Base-by-base conservation (phyloP, 2,113 vertebrate species). In the Sphyrna mokarran region DNA sequence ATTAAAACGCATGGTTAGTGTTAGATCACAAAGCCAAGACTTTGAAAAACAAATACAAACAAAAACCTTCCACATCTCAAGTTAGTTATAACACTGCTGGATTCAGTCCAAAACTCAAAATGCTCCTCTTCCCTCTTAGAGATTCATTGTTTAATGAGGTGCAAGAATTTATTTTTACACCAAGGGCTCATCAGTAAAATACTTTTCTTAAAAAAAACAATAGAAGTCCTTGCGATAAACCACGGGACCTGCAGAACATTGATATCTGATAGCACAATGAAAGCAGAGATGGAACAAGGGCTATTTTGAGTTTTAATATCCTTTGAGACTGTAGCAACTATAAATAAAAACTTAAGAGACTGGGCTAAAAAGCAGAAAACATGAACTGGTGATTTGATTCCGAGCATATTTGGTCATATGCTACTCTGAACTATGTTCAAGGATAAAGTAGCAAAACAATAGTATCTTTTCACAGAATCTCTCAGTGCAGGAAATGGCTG, bases 1-100 rank as follows among this genome's bases (percentile, higher is more conserved):
- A 97, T 98, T 98, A 98, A 98, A 72, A 95, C 43, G 89, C 89
- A 93, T 54, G 43, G 93, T 95, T 95, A 72, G 94, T 95, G 94
- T 72, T 95, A 95, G 94, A 95, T 95, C 94, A 72, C 69, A 95
- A 66, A 93, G 94, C 43, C 37, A 72, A 70, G 68, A 48, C 29
- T 13, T 70, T 95, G 69, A 95, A 69, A 37, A 76, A 95, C 68
- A 95, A 54, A 76, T 72, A 95, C 68, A 70, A 70, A 94, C 43
- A 91, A 91, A 91, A 37, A 40, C 48, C 40, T 95, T 72, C 61
- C n/a, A 54, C 2, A 33, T 40, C 63, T 76, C 43, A 54, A 54
- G 94, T 95, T 95, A 76, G 94, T 72, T 95, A 18, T 95, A 95
- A 95, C 43, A 94, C 20, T 69, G 63, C 16, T 26, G 69, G 58